Percentiles rank a stretch among this genome's conserved stretches.
Conservation (phyloP, 1,140 invertebrate species). For the Euura lappo region DNA sequence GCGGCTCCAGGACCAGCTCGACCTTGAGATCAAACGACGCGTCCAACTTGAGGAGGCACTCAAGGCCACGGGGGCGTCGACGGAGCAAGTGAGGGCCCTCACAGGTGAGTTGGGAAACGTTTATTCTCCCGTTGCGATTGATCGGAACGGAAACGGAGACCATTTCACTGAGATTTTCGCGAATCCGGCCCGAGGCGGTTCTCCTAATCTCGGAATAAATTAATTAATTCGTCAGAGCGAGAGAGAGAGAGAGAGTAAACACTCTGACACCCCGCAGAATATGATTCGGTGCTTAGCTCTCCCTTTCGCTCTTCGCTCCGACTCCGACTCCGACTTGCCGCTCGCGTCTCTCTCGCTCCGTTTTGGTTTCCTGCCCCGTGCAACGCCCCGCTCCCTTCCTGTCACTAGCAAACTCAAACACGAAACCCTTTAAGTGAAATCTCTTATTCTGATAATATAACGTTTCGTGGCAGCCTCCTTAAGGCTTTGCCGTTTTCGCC, state of each 20-base stretch:
- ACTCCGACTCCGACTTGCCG: slow-evolving; percentile 22
- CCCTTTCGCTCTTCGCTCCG: slow-evolving; percentile 42
- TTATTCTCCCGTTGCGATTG: too few species aligned
- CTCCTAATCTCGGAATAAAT: slow-evolving; percentile 48
- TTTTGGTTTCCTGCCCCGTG: slow-evolving; percentile 8
- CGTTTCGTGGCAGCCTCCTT: slow-evolving; percentile 35
- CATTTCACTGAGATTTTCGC: neutral
- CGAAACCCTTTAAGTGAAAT: slow-evolving; percentile 63
- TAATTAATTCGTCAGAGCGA: slow-evolving; percentile 50
- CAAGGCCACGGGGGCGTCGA: slow-evolving; percentile 75
- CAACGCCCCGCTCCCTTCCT: slow-evolving; percentile 43
- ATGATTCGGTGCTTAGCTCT: slow-evolving; percentile 59
- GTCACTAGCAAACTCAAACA: slow-evolving; percentile 62
- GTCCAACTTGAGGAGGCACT: slow-evolving; percentile 80
- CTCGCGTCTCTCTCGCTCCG: slow-evolving; percentile 17
- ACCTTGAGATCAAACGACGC: slow-evolving; percentile 77
- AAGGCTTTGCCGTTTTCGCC: slow-evolving; percentile 43
- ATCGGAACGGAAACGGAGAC: too few species aligned
- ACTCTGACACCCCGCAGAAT: slow-evolving; percentile 51
- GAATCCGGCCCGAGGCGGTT: slow-evolving; percentile 28
- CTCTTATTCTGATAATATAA: slow-evolving; percentile 60
- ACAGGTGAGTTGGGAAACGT: slow-evolving; percentile 67
- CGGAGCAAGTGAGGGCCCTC: slow-evolving; percentile 78
- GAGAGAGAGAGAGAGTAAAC: slow-evolving; percentile 45
- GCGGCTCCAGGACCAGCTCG: slow-evolving; percentile 83